These are phyloP conservation scores for Zoanthus sansibaricus DNA, from an alignment of 92 coral and sea anemone genomes.

Conservation along the genomic window DNA sequence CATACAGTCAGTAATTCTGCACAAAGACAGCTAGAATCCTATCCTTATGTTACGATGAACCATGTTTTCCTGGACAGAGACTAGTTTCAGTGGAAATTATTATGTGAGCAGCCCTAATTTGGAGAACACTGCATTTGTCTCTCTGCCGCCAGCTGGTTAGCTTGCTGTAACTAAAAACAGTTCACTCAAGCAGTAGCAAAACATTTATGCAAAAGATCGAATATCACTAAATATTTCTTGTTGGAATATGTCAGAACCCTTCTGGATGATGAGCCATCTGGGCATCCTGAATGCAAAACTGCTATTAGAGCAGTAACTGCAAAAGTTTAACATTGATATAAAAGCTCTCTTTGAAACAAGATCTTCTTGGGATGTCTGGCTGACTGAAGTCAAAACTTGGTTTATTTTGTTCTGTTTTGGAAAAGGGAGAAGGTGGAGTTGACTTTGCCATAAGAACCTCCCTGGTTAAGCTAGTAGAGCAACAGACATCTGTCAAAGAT, in stretches of 20 bases:
- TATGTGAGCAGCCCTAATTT: slow-evolving; percentile 12
- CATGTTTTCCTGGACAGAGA: neutral
- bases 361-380: neutral
- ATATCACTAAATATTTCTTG: slow-evolving; percentile 31
- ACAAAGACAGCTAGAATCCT: no score
- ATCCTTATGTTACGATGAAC: no score
- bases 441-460: slow-evolving; percentile 42
- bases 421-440: neutral
- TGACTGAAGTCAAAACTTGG: slow-evolving; percentile 38
- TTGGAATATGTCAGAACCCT: slow-evolving; percentile 47
- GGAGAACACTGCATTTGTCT: neutral
- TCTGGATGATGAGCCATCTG: slow-evolving; percentile 21
- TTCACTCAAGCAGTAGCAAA: slow-evolving; percentile 10
- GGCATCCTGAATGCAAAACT: slow-evolving; percentile 40
- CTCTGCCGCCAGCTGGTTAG: neutral
- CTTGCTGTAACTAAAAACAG: neutral
- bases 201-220: neutral
- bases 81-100: neutral
- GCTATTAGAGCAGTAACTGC: slow-evolving; percentile 41
- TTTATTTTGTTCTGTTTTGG: slow-evolving; percentile 55
- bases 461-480: slow-evolving; percentile 23
- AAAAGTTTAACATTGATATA: no score
- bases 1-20: no score
- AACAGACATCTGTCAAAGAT: slow-evolving; percentile 42
- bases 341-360: slow-evolving; percentile 53